phyloP scores from a whole-genome alignment of 2,797 vertebrate species.

The Muraenolepis orangiensis region DNA sequence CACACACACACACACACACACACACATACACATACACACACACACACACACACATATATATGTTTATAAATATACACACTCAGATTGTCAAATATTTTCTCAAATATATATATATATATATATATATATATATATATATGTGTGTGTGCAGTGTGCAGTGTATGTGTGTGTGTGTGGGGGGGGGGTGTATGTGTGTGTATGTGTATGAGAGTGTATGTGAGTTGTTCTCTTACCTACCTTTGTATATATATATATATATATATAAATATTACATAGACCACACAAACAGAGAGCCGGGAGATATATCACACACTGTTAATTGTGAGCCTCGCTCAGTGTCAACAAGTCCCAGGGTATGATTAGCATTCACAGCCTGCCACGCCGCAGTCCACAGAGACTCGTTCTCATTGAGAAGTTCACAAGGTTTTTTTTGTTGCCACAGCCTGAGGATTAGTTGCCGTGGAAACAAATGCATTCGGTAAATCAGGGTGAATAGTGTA shows the following conservation, averaged over 20 bases:
- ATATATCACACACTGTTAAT: slow-evolving; percentile 9
- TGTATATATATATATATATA: too few species aligned
- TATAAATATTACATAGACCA: too few species aligned
- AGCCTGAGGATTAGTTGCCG: slow-evolving; percentile 61
- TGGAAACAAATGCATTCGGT: slow-evolving; percentile 61
- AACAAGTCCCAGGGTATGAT: slow-evolving; percentile 45
- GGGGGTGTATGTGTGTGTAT: too few species aligned
- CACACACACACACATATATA: slow-evolving; percentile 6
- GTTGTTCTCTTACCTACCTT: too few species aligned
- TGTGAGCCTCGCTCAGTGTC: slow-evolving; percentile 27
- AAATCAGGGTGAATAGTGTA: slow-evolving; percentile 44
- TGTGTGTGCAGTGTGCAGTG: too few species aligned
- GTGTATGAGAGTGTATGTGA: too few species aligned
- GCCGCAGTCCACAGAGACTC: slow-evolving; percentile 48
- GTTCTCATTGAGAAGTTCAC: slow-evolving; percentile 65
- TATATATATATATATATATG: too few species aligned
- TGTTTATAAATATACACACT: too few species aligned
- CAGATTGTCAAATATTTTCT: background rate
- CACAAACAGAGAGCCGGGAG: background rate
- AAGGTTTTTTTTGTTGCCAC: slow-evolving; percentile 52
- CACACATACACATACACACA: slow-evolving; percentile 8
- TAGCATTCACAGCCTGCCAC: slow-evolving; percentile 58
- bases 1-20: slow-evolving; percentile 1
- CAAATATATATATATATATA: too few species aligned
- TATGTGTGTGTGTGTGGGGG: too few species aligned